phyloP scores from a whole-genome alignment of 2,797 vertebrate genomes.

The Triplophysa yarkandensis region DNA sequence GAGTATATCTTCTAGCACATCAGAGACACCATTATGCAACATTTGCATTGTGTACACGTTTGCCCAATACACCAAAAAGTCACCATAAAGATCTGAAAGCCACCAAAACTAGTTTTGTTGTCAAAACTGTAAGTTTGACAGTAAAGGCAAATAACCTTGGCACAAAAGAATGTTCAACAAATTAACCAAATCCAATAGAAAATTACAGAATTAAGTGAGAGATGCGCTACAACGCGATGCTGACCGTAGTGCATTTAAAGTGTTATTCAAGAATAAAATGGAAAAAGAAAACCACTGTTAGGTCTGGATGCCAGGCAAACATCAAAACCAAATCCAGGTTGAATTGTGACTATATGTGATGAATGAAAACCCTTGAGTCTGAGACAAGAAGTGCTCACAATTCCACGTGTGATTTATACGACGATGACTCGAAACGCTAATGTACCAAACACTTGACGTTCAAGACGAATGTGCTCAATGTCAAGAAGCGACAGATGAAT shows the following conservation, averaged over 20 bases:
- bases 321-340: background rate
- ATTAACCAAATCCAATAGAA: no score
- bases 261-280: background rate
- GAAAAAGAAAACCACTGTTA: background rate
- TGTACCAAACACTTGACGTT: background rate
- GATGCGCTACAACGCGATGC: no score
- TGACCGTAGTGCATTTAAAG: background rate
- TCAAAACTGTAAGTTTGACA: no score
- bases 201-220: no score
- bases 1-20: no score
- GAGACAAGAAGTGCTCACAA: constrained; percentile 14
- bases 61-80: no score
- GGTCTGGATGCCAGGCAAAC: background rate
- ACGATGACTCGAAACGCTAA: background rate
- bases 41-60: no score
- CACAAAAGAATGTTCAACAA: no score
- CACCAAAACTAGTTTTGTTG: no score
- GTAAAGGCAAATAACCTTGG: no score
- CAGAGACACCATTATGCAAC: no score
- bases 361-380: background rate
- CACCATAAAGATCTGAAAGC: no score
- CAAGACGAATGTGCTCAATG: constrained; percentile 15
- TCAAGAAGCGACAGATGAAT: constrained; percentile 14
- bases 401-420: background rate
- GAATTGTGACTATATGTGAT: background rate